Evolutionary conservation across 2,888 invertebrate species (phyloP), one percentile per base, ranked within the genome.

Genomic region (Temnothorax ravouxi): DNA sequence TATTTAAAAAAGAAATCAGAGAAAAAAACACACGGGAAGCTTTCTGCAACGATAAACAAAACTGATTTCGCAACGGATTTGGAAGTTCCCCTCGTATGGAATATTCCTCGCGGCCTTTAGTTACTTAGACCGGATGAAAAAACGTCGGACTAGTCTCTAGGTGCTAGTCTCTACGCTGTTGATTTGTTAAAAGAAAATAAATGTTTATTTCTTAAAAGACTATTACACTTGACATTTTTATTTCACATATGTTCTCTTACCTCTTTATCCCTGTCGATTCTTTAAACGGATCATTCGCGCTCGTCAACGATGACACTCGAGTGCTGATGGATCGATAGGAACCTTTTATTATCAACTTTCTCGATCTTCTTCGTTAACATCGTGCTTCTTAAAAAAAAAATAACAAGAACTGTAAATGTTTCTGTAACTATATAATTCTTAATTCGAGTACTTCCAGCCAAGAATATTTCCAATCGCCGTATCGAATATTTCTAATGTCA

Each of bases 171-270:
- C 90, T 90, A 87, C 88, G 90, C 92, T 93, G 93, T 93, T 93
- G 91, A 93, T 93, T 93, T 93, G 93, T 93, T 92, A 92, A 92
- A 88, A 47, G 64, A 54, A 83, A 90, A 87, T 93, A 93, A 93
- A 93, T 93, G 92, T 93, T 93, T 93, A 93, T 93, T 93, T 93
- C 91, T 87, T 93, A 92, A 90, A 83, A 8, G 38, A 29, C 41
- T 50, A 59, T 76, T 76, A 79, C 13, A 25, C n/a, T 21, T 3
- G 29, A 64, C 3, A 66, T 38, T 6, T 59, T 44, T 21, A 62
- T 66, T 76, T 71, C 52, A 44, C 52, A 29, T 18, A 29, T 18
- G 11, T 41, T 41, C 44, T 2, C 38, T 21, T 29, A 79, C 59
- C 61, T 38, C 15, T 5, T 9, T 52, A 69, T 9, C 25, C 25